These are phyloP conservation scores for Entomobrya proxima DNA, from an alignment of 2,888 invertebrate genomes.

Conservation along the genomic window DNA sequence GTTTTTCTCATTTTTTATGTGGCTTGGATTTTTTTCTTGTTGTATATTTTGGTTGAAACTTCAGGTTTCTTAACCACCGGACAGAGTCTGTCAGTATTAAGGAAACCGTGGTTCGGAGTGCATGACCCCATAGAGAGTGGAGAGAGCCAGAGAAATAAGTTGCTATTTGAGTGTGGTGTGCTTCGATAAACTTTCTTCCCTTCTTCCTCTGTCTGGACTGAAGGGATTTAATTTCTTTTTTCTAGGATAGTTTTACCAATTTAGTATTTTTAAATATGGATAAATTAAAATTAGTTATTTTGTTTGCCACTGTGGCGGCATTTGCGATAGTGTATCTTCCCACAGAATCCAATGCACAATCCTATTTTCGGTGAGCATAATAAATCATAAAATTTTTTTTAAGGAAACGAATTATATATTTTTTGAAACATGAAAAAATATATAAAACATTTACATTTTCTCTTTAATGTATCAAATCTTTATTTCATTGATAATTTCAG, in stretches of 20 bases:
- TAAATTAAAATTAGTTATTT: slow-evolving; percentile 73
- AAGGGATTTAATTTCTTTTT: slow-evolving; percentile 54
- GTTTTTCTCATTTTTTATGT: slow-evolving; percentile 51
- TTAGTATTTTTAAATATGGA: slow-evolving; percentile 71
- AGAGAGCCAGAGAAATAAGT: not conserved
- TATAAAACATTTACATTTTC: no score
- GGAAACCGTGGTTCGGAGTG: slow-evolving; percentile 66
- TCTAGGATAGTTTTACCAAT: slow-evolving; percentile 54
- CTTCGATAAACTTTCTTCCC: slow-evolving; percentile 33
- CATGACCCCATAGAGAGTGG: slow-evolving; percentile 59
- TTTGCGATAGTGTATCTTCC: slow-evolving; percentile 74
- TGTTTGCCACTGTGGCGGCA: slow-evolving; percentile 72
- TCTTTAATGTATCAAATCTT: no score
- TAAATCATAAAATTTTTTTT: not conserved
- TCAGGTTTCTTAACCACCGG: slow-evolving; percentile 58
- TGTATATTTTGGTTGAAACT: slow-evolving; percentile 49
- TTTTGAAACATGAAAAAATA: no score
- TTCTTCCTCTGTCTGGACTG: slow-evolving; percentile 54
- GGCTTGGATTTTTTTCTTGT: slow-evolving; percentile 53
- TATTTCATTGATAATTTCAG: no score
- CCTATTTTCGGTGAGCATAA: slow-evolving; percentile 74
- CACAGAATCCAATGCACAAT: slow-evolving; percentile 73
- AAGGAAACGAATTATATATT: no score
- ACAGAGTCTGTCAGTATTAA: slow-evolving; percentile 67
- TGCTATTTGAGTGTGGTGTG: not conserved